phyloP scores from a whole-genome alignment of 2,888 invertebrate species.

The Spodoptera littoralis region DNA sequence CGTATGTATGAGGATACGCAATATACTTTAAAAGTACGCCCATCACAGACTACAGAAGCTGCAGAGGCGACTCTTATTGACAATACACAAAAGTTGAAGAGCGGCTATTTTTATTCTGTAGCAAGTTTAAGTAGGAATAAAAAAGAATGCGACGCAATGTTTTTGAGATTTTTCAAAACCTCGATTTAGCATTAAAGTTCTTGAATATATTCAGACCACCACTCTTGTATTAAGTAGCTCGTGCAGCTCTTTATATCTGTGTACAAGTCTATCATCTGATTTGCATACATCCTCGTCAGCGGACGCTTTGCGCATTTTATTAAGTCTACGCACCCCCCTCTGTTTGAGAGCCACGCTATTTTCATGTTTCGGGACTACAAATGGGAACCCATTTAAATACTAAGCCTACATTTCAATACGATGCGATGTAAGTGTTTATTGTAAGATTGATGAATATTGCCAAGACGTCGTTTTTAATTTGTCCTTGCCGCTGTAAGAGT shows the following conservation, averaged over 20 bases:
- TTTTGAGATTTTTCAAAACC: too few relatives aligned
- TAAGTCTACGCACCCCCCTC: constrained; percentile 81
- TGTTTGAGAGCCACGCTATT: constrained; percentile 88
- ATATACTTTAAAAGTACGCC: constrained; percentile 82
- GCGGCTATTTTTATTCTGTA: background rate
- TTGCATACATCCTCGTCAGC: constrained; percentile 67
- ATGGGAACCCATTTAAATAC: constrained; percentile 89
- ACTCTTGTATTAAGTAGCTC: too few relatives aligned
- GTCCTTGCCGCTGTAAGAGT: background rate
- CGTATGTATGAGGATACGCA: constrained; percentile 83
- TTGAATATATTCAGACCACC: too few relatives aligned
- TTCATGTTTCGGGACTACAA: constrained; percentile 88
- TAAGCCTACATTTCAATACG: constrained; percentile 86
- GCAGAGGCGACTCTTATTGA: constrained; percentile 51
- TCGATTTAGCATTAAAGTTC: too few relatives aligned
- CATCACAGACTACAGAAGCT: constrained; percentile 63
- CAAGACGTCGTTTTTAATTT: constrained; percentile 31
- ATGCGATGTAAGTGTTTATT: constrained; percentile 74
- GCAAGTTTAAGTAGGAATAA: background rate
- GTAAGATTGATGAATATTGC: constrained; percentile 62
- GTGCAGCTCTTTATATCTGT: background rate
- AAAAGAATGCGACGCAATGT: too few relatives aligned
- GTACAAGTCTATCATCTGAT: constrained; percentile 44
- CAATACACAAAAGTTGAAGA: constrained; percentile 3
- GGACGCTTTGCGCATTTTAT: constrained; percentile 69